Evolutionary conservation across 2,888 invertebrate genomes (phyloP), one percentile per base, ranked within the genome.

Genomic region (Seladonia tumulorum): DNA sequence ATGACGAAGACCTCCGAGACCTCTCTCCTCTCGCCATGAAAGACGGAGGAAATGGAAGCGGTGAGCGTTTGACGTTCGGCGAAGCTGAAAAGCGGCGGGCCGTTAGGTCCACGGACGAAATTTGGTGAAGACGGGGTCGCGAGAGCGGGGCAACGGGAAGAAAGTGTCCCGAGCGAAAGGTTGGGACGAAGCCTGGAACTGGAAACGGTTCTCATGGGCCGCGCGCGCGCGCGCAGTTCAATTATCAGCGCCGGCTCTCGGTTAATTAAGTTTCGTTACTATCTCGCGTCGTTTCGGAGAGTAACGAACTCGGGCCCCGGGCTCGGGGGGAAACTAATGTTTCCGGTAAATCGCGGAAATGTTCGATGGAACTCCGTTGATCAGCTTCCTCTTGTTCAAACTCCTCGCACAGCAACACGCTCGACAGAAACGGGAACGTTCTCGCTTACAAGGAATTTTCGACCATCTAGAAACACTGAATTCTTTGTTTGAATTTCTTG

Each of bases 241-340:
- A 89, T 90, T 90, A 88, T 88, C 87, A 74, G 66, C 60, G 60
- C 82, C 72, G 79, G 83, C 76, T 72, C 80, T 57, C 85, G 81
- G 82, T 87, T 88, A 87, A 88, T 90, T 88, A 89, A 86, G 85
- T 75, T 87, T 86, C 82, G 86, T 81, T 78, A 66, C 73, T 60
- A 60, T 71, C 85, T 86, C 86, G 79, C 85, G 85, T 35, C 85
- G 83, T 88, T 81, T 73, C 73, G 14, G 35, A n/a, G 35, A 16
- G 73, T 60, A 79, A 85, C 71, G 78, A 85, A 39, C 86, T 39
- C 47, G 25, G n/a, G 57, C 35, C 35, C 39, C 49, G 22, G 7
- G 29, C 22, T 14, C 5, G 22, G n/a, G 7, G 25, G 10, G 68
- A 49, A 60, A 78, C 71, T 81, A 82, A 82, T 45, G 75, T 39